These are phyloP conservation scores for Eptatretus burgeri DNA, from an alignment of 2,113 vertebrate genomes.

Conservation along the genomic window DNA sequence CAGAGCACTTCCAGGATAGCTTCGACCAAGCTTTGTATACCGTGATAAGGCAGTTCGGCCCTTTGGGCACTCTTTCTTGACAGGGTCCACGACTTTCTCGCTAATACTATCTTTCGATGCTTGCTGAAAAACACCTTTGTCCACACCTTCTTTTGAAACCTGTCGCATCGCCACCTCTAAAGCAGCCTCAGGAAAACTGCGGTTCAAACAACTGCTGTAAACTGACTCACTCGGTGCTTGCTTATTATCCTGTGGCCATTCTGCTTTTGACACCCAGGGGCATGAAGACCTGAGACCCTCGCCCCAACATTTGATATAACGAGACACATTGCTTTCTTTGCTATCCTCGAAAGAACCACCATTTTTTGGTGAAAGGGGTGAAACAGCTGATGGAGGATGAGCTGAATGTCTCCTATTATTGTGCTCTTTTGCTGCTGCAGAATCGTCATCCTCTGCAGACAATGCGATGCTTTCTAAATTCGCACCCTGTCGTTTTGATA, in stretches of 20 bases:
- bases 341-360: not conserved
- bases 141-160: not conserved
- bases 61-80: not conserved
- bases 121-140: not conserved
- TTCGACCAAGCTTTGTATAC: not conserved
- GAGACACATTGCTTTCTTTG: not conserved
- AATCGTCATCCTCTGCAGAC: not conserved
- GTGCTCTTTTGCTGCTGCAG: not conserved
- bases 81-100: not conserved
- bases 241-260: not conserved
- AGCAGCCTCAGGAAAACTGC: not conserved
- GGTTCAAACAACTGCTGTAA: not conserved
- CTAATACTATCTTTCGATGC: not conserved
- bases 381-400: not conserved
- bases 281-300: not conserved
- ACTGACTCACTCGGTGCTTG: not conserved
- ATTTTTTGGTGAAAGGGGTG: not conserved
- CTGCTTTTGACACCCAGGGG: not conserved
- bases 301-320: not conserved
- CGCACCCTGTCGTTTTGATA: not conserved
- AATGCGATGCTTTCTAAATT: not conserved
- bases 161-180: constrained; percentile 1
- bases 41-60: not conserved
- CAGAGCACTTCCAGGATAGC: not conserved
- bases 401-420: too few species aligned